Conservation (phyloP, 2,113 vertebrate species). For the Ornithorhynchus anatinus region DNA sequence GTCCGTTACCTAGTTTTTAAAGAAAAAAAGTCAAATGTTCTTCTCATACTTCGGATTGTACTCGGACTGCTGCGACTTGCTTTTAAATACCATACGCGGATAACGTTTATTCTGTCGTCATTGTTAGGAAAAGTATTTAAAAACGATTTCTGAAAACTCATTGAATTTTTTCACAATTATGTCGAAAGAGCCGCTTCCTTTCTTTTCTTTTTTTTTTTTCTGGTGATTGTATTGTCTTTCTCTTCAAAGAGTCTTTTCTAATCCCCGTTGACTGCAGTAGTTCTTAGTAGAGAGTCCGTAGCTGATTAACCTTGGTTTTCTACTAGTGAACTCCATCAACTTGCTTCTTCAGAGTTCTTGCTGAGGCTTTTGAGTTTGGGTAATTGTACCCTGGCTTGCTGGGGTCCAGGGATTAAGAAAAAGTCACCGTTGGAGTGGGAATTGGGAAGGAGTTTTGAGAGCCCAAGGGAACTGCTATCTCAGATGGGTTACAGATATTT, state of each 20-base stretch:
- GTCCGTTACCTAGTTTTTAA: constrained; percentile 20
- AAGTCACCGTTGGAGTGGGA: constrained; percentile 8
- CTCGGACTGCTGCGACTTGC: constrained; percentile 30
- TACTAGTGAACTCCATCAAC: constrained; percentile 8
- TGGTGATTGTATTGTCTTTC: neutral
- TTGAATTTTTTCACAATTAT: constrained; percentile 44
- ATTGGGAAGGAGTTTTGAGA: constrained; percentile 2
- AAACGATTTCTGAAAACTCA: constrained; percentile 34
- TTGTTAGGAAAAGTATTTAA: constrained; percentile 42
- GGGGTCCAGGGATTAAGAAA: neutral
- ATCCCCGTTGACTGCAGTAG: constrained; percentile 10
- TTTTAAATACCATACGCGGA: constrained; percentile 32
- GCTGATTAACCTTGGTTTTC: constrained; percentile 48
- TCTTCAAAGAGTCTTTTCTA: neutral
- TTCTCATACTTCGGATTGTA: constrained; percentile 15
- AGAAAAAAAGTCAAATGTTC: constrained; percentile 18
- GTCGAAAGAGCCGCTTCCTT: constrained; percentile 25
- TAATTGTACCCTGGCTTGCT: neutral
- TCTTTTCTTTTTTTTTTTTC: constrained; percentile 3
- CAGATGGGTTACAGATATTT: neutral
- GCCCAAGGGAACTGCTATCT: constrained; percentile 20
- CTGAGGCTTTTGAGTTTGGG: constrained; percentile 1
- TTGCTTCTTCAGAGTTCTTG: constrained; percentile 1
- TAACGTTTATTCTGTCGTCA: constrained; percentile 37
- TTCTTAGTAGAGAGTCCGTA: neutral